Evolutionary conservation across 2,113 vertebrate genomes (phyloP).

Genomic region (Sturnus vulgaris): DNA sequence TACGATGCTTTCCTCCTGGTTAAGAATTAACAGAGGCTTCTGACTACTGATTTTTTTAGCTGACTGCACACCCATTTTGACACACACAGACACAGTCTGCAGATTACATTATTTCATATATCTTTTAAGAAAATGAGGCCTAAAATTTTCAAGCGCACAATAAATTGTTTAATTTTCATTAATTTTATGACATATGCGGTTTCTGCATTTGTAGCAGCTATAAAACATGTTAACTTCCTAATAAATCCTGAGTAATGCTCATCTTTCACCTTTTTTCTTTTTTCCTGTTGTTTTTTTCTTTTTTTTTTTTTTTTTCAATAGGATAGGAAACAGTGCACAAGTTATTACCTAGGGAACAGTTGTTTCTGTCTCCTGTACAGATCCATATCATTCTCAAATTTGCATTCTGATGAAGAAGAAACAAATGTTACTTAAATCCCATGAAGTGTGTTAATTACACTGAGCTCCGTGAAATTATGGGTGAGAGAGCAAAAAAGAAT

Average conservation of each 20-base stretch:
- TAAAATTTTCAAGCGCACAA: slow-evolving; percentile 33
- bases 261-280: neutral
- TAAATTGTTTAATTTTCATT: slow-evolving; percentile 52
- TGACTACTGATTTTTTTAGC: neutral
- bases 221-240: slow-evolving; percentile 63
- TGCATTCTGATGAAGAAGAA: slow-evolving; percentile 71
- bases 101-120: slow-evolving; percentile 3
- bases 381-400: slow-evolving; percentile 72
- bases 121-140: slow-evolving; percentile 18
- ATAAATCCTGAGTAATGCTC: slow-evolving; percentile 39
- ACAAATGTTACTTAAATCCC: slow-evolving; percentile 73
- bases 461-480: slow-evolving; percentile 63
- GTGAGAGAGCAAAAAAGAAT: slow-evolving; percentile 62
- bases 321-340: slow-evolving; percentile 11
- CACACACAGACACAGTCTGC: neutral
- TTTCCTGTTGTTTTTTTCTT: neutral
- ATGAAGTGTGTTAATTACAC: slow-evolving; percentile 75
- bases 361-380: slow-evolving; percentile 58
- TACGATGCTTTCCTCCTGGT: neutral
- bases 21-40: neutral
- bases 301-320: neutral
- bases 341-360: slow-evolving; percentile 69
- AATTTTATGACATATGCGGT: slow-evolving; percentile 51
- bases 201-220: slow-evolving; percentile 55
- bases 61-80: neutral